Evolutionary conservation across 2,113 vertebrate species (phyloP), one percentile per base, ranked within the genome.

Genomic region (Zapus hudsonius): DNA sequence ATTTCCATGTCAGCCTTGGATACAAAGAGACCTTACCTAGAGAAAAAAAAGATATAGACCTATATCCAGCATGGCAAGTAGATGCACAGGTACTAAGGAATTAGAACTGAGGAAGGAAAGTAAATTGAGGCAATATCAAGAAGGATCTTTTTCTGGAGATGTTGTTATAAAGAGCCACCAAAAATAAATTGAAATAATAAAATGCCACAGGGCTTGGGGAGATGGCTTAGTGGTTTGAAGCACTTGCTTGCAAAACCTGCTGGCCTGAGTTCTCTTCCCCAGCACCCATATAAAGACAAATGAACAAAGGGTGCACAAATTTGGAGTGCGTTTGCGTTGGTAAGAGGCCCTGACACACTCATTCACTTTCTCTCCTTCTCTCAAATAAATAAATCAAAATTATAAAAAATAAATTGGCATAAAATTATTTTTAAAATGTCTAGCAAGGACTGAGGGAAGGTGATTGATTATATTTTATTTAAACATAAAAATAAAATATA

Each of bases 381-480:
- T 15, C 11, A 52, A 52, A 52, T 52, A 52, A 52, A 52, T 52
- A 52, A 52, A 52, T 52, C 52, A 52, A 52, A 52, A 52, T 84
- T 22, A 57, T 64, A 66, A 55, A n/a, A 80, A 55, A 20, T 36
- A 84, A 52, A 74, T 59, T 87, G 29, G 29, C 85, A 91, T 70
- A 1, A 55, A 85, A 81, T 75, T 88, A 87, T 85, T 92, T 89
- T 67, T 23, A 22, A 90, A 90, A 57, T 78, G 92, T 59, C 42
- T 90, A 93, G 93, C 44, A 84, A 61, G 44, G 27, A 89, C 57
- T 94, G 29, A 89, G 38, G 57, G 42, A 27, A 91, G 17, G 76
- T 11, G n/a, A 84, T 94, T 11, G n/a, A 84, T 94, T 90, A 79
- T 92, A 31, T 92, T 87, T 84, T 74, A 33, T 69, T 84, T 92